phyloP scores from a whole-genome alignment of 2,113 vertebrate species.

The Isichthys henryi region DNA sequence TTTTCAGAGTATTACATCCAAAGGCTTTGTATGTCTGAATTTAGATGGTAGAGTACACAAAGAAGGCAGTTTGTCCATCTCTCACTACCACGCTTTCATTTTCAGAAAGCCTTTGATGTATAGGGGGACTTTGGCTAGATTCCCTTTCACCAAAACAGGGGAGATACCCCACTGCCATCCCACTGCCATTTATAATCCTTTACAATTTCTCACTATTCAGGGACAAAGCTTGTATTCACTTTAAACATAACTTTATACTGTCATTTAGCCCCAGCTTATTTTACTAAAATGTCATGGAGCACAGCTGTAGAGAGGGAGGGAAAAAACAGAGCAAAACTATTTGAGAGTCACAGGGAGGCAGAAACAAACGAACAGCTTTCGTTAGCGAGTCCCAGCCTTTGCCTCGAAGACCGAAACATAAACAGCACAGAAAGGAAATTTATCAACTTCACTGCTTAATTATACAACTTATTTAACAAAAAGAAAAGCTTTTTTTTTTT shows the following conservation, averaged over 20 bases:
- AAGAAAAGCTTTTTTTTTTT: background rate
- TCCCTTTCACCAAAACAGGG: slow-evolving; percentile 57
- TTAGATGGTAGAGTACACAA: slow-evolving; percentile 62
- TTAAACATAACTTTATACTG: slow-evolving; percentile 57
- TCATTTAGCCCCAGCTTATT: slow-evolving; percentile 14
- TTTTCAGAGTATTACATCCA: slow-evolving; percentile 66
- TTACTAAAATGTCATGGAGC: slow-evolving; percentile 18
- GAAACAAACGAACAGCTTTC: background rate
- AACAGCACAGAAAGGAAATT: background rate
- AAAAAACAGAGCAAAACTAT: slow-evolving; percentile 10
- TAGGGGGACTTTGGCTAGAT: slow-evolving; percentile 63
- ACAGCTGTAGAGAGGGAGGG: slow-evolving; percentile 28
- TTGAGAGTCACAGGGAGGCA: slow-evolving; percentile 13
- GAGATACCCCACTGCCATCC: slow-evolving; percentile 65
- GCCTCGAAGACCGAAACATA: background rate
- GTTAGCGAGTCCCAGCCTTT: no score
- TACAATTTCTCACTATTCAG: slow-evolving; percentile 62
- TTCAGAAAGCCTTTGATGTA: slow-evolving; percentile 63
- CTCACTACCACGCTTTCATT: slow-evolving; percentile 71
- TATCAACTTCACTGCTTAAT: background rate
- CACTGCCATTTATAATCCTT: slow-evolving; percentile 63
- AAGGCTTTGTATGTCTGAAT: slow-evolving; percentile 42
- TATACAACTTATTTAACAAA: background rate
- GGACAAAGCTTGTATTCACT: slow-evolving; percentile 56
- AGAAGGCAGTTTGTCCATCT: slow-evolving; percentile 69